Base-by-base conservation (phyloP, 2,888 invertebrate species). In the Blastobasis lacticolella region DNA sequence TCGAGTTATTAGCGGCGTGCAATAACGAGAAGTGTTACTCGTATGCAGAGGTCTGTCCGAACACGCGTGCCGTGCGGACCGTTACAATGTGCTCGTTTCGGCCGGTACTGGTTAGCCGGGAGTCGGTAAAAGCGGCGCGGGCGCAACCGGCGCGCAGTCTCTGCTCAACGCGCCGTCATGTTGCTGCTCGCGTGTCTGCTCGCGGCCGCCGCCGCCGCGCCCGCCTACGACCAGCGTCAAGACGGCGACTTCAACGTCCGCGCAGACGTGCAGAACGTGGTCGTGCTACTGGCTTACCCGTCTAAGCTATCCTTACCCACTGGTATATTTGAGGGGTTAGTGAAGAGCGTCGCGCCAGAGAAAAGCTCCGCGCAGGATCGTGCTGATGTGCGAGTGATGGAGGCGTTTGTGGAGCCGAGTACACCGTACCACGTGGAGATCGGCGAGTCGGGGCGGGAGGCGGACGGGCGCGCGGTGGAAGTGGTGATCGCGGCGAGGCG, bases 241-340 rank as follows among this genome's bases (percentile, higher is more conserved):
- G 92, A 94, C 52, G 95, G 95, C n/a, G 90, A 92, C 4, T 72
- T 90, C 57, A 94, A 95, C 75, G 89, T 94, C 8, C 90, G 92
- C 49, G 93, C 94, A 0, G 93, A 94, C 71, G 78, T 95, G 7
- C 92, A 94, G 59, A 94, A 95, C 67, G 90, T 95, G 57, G 84
- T 94, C 57, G 78, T 95, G 49, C 74, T 95, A 37, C 73, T 94
- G n/a, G 90, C 92, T 0, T 79, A 92, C 36, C 90, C 90, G 4
- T 67, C 74, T 46, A 81, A 80, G 54, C 48, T 75, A 54, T 57
- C 66, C 0, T 49, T 62, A 6, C 56, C 76, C 2, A 48, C 65
- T 36, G 70, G 67, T 47, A 10, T 78, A 4, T 60, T 78, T 44
- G 64, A 61, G 52, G 59, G 58, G 10, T 59, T 62, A 46, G 55